These are phyloP conservation scores for Trinectes maculatus DNA, from an alignment of 2,113 vertebrate genomes.

Conservation along the genomic window DNA sequence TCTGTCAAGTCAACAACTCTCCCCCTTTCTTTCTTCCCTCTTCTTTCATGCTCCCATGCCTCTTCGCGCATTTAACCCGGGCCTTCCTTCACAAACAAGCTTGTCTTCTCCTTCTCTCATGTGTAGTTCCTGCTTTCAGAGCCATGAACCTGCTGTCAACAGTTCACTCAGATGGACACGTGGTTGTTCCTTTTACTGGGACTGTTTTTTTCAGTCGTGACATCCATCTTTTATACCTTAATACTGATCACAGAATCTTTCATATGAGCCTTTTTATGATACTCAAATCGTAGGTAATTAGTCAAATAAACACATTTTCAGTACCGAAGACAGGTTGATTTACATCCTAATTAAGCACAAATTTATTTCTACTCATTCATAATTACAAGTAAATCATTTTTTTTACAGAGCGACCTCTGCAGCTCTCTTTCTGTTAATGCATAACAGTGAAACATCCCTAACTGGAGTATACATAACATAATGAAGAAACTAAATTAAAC, in stretches of 20 bases:
- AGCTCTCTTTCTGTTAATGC: neutral
- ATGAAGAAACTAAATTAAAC: neutral
- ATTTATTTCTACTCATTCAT: neutral
- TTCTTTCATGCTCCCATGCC: conserved; percentile 1
- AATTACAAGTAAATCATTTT: conserved; percentile 14
- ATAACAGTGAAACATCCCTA: neutral
- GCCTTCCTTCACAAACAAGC: conserved; percentile 14
- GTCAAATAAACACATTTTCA: conserved; percentile 3
- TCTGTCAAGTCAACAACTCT: conserved; percentile 16
- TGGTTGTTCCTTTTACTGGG: neutral
- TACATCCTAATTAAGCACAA: conserved; percentile 11
- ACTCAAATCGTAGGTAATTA: neutral
- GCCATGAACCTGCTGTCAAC: neutral
- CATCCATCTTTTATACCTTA: neutral
- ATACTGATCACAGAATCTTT: neutral
- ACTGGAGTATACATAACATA: neutral
- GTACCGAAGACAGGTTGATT: neutral
- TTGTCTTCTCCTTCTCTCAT: conserved; percentile 17
- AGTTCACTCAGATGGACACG: neutral
- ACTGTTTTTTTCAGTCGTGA: neutral
- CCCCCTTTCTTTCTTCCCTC: neutral
- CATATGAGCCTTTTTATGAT: neutral
- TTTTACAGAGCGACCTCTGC: conserved; percentile 3
- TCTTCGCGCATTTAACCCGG: conserved; percentile 14
- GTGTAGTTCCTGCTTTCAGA: conserved; percentile 25